A percentile compares a stretch with the other conserved stretches of the same genome.
phyloP scores from a whole-genome alignment of 1,140 invertebrate genomes.

The Drosophila prosaltans region DNA sequence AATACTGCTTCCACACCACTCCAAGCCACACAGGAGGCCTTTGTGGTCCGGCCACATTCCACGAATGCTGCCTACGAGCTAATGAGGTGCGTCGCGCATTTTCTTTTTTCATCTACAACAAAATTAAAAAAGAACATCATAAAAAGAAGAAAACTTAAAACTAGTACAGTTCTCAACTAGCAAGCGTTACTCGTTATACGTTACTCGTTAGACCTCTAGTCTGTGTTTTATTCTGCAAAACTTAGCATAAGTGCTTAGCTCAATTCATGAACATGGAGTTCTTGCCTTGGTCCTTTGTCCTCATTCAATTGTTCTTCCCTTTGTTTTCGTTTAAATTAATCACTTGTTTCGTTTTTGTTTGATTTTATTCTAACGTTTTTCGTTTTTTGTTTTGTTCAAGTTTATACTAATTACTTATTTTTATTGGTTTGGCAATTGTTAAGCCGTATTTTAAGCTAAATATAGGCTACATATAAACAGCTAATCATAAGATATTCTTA shows the following conservation, averaged over 20 bases:
- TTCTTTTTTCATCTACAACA: conserved; percentile 29
- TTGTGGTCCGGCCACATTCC: conserved; percentile 72
- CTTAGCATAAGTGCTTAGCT: conserved; percentile 27
- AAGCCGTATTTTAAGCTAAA: conserved; percentile 21
- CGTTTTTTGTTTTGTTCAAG: conserved; percentile 35
- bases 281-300: conserved; percentile 28
- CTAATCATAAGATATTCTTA: neutral
- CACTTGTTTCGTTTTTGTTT: conserved; percentile 37
- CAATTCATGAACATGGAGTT: conserved; percentile 16
- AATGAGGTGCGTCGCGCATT: conserved; percentile 81
- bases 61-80: conserved; percentile 79
- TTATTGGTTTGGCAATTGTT: conserved; percentile 15
- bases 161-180: conserved; percentile 22
- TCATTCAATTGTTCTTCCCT: conserved; percentile 40
- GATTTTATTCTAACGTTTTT: conserved; percentile 22
- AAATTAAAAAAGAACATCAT: conserved; percentile 12
- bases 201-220: conserved; percentile 32
- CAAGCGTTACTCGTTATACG: conserved; percentile 33
- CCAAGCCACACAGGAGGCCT: conserved; percentile 53
- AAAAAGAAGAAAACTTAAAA: conserved; percentile 17
- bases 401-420: conserved; percentile 54
- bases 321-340: conserved; percentile 39
- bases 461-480: neutral
- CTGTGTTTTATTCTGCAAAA: conserved; percentile 27
- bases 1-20: conserved; percentile 50